Conservation (phyloP, 1,140 invertebrate genomes). For the Coelopa frigida region DNA sequence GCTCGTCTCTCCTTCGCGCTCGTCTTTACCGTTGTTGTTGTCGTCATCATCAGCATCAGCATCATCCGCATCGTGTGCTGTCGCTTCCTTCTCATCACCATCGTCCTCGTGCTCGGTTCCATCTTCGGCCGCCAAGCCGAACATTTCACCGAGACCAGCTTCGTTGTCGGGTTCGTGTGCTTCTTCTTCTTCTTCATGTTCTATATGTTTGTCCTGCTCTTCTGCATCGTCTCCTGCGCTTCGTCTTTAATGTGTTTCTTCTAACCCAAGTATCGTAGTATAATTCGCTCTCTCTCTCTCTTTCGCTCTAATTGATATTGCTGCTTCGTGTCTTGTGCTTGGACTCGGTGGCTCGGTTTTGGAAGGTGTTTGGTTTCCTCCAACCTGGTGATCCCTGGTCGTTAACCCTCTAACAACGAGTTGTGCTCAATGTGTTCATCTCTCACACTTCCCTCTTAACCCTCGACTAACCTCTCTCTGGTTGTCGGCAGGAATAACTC, state of each 20-base stretch:
- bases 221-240: not conserved
- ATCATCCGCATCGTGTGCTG: slow-evolving; percentile 9
- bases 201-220: slow-evolving; percentile 17
- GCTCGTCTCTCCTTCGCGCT: slow-evolving; percentile 12
- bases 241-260: not conserved
- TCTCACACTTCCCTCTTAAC: not conserved
- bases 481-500: too few relatives aligned
- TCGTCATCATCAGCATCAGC: slow-evolving; percentile 6
- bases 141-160: slow-evolving; percentile 41
- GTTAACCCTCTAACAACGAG: too few relatives aligned
- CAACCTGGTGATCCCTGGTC: not conserved
- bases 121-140: slow-evolving; percentile 26
- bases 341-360: too few relatives aligned
- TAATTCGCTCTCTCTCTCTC: not conserved
- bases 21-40: slow-evolving; percentile 6
- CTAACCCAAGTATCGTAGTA: too few relatives aligned
- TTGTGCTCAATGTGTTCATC: not conserved
- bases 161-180: slow-evolving; percentile 45
- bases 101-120: not conserved
- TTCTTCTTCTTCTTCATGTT: slow-evolving; percentile 16
- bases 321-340: too few relatives aligned
- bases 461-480: not conserved
- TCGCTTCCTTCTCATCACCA: slow-evolving; percentile 7
- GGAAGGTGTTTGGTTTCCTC: too few relatives aligned
- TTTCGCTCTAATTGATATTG: not conserved